Conservation (phyloP, 2,113 vertebrate species). For the Gorsachius goisagi region DNA sequence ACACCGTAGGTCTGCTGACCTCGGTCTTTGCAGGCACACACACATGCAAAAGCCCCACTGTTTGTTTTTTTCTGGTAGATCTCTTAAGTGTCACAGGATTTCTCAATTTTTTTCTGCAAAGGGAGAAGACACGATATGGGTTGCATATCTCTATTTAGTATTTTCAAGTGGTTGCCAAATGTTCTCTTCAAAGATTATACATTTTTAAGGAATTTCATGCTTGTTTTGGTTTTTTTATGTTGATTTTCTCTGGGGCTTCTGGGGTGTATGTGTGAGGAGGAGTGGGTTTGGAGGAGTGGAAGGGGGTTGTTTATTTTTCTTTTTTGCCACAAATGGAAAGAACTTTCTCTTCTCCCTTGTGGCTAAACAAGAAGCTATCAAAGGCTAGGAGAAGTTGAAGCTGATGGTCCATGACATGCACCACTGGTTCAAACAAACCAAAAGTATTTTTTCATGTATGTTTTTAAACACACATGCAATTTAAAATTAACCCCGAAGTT, state of each 20-base stretch:
- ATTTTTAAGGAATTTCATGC: background rate
- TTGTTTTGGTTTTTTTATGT: background rate
- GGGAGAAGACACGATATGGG: background rate
- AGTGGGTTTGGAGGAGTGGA: background rate
- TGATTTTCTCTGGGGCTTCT: background rate
- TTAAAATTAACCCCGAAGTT: background rate
- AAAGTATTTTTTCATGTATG: background rate
- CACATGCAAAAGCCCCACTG: background rate
- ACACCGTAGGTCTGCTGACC: background rate
- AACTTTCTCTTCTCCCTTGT: background rate
- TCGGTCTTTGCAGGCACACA: background rate
- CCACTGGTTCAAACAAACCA: background rate
- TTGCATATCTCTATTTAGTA: background rate
- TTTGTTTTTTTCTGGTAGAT: background rate
- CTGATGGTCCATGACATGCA: background rate
- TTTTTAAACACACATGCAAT: background rate
- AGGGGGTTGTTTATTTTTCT: background rate
- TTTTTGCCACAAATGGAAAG: background rate
- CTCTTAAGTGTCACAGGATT: background rate
- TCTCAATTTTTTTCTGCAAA: background rate
- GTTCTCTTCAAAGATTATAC: background rate
- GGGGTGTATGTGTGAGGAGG: background rate
- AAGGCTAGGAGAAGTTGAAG: background rate
- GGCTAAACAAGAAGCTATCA: background rate
- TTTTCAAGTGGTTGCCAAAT: slow-evolving; percentile 23